Evolutionary conservation across 2,888 invertebrate species (phyloP), one percentile per base, ranked within the genome.

Genomic region (Acrobasis repandana): DNA sequence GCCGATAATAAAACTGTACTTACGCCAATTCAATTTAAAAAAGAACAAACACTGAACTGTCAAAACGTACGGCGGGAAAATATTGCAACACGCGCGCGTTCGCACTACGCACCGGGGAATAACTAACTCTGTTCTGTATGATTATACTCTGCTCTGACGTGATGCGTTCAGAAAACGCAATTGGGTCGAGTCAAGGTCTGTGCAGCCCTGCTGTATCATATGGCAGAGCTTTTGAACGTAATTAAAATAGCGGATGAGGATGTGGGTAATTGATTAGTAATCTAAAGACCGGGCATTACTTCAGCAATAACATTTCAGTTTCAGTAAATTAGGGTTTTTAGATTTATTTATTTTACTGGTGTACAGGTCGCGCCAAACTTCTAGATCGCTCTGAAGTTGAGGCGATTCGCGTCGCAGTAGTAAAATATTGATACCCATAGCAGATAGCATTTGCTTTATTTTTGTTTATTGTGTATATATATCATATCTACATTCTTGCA

Each of bases 61-160:
- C 67, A 71, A 67, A 68, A 63, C 57, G 67, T 16, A 63, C 63
- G 65, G 77, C 72, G 72, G 73, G 72, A 74, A 73, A 70, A 66
- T 62, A 64, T 54, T 69, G 65, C 57, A 56, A 38, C 36, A 69
- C 72, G 71, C 67, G 62, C 63, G 71, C 77, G 79, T 71, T 72
- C 76, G 73, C 65, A 64, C 66, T 66, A 60, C 60, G 52, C 60
- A 47, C 52, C 33, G 52, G 43, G 33, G 52, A 47, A 46, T 47
- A 46, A 60, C 60, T 59, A 59, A 51, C 38, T 36, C 48, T 34
- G 47, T 56, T 56, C n/a, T 38, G 38, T 18, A 18, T 38, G 38
- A 15, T 20, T 20, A 50, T 20, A 28, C 15, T 48, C 46, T 56
- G 56, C 20, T 48, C 54, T 33, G 60, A 49, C 60, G 61, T 63